These are phyloP conservation scores for Rhagonycha fulva DNA, from an alignment of 2,888 invertebrate genomes.

Conservation along the genomic window DNA sequence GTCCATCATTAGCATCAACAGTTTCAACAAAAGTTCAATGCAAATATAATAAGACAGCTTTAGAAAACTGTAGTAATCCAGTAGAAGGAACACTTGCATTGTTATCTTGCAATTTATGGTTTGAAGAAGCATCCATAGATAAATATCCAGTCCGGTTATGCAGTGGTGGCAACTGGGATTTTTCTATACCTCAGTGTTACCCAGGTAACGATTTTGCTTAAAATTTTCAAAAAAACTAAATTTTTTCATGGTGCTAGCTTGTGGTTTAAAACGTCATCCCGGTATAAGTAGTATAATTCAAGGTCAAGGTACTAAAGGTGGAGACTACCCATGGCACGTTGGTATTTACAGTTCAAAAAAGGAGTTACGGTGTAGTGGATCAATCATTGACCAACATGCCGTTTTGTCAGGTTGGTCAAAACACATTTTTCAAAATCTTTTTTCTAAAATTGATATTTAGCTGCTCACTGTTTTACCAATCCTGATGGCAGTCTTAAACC, in stretches of 20 bases:
- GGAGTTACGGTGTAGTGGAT: conserved; percentile 43
- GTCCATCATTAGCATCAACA: not conserved
- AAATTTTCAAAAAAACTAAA: not conserved
- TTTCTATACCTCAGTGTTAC: not conserved
- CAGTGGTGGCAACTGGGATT: not conserved
- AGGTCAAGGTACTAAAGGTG: not conserved
- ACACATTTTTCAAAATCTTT: not conserved
- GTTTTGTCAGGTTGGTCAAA: conserved; percentile 43
- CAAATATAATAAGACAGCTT: not conserved
- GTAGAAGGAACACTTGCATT: not conserved
- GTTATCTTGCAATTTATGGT: not conserved
- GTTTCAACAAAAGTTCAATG: not conserved
- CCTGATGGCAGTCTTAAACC: conserved; percentile 19
- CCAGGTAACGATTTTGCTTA: not conserved
- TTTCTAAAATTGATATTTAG: conserved; percentile 30
- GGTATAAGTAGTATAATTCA: conserved; percentile 22
- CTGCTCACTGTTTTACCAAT: conserved; percentile 47
- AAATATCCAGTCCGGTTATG: not conserved
- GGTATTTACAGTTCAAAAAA: conserved; percentile 39
- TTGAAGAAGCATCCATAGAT: not conserved
- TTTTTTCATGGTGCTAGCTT: conserved; percentile 21
- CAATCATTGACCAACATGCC: conserved; percentile 40
- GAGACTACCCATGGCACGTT: conserved; percentile 43
- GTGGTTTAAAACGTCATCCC: conserved; percentile 44
- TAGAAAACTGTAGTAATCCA: not conserved